These are phyloP conservation scores for Saguinus imperator DNA, from an alignment of 2,113 vertebrate species.

Conservation along the genomic window DNA sequence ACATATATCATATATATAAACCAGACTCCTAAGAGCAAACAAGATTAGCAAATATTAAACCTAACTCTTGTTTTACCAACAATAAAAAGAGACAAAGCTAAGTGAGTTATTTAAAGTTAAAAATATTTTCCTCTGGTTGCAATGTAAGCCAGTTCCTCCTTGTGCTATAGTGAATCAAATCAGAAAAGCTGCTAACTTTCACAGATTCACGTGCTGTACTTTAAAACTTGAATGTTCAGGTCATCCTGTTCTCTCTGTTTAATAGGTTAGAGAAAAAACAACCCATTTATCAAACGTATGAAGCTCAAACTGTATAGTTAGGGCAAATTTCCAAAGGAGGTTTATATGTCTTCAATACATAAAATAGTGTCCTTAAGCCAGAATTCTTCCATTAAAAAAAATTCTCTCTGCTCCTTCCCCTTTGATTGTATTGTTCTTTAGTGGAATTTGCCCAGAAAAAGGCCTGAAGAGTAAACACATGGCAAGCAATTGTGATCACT, in stretches of 20 bases:
- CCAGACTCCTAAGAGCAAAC: not conserved
- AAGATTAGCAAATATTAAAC: not conserved
- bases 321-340: slow-evolving; percentile 60
- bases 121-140: slow-evolving; percentile 9
- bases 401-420: not conserved
- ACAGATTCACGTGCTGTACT: slow-evolving; percentile 25
- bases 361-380: slow-evolving; percentile 63
- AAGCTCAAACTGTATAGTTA: slow-evolving; percentile 49
- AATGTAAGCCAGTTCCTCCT: slow-evolving; percentile 19
- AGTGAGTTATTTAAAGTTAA: slow-evolving; percentile 39
- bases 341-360: slow-evolving; percentile 60
- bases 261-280: slow-evolving; percentile 45
- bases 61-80: not conserved
- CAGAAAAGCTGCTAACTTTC: slow-evolving; percentile 48
- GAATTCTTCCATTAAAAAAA: slow-evolving; percentile 55
- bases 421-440: slow-evolving; percentile 55
- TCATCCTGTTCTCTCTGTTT: slow-evolving; percentile 47
- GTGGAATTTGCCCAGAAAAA: slow-evolving; percentile 55
- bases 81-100: slow-evolving; percentile 9
- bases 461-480: slow-evolving; percentile 73
- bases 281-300: slow-evolving; percentile 64
- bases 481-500: slow-evolving; percentile 52
- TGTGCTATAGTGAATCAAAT: slow-evolving; percentile 24
- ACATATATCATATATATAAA: not conserved
- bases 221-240: slow-evolving; percentile 52